phyloP scores from a whole-genome alignment of 2,888 invertebrate species.

The Orthosia cruda region DNA sequence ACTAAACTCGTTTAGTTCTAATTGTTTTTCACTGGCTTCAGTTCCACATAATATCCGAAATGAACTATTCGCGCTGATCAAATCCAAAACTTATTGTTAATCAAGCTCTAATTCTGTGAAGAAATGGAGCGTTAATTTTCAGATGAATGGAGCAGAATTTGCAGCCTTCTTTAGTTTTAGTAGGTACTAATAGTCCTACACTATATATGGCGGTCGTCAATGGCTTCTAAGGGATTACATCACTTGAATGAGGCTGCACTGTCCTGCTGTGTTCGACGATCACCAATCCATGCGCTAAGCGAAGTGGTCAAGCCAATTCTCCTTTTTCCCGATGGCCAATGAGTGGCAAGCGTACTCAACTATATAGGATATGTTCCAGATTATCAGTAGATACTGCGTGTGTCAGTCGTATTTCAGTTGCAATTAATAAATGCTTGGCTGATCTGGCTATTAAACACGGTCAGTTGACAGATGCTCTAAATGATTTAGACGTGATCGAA shows the following conservation, averaged over 20 bases:
- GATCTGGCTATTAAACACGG: background rate
- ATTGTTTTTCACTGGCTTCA: constrained; percentile 5
- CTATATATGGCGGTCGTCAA: background rate
- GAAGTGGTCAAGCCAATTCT: constrained; percentile 20
- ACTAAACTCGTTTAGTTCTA: constrained; percentile 22
- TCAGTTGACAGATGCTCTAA: background rate
- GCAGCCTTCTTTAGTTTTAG: background rate
- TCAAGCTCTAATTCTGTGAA: background rate
- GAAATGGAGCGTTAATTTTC: background rate
- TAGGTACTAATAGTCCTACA: background rate
- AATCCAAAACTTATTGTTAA: background rate
- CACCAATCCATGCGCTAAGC: constrained; percentile 16
- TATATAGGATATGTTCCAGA: background rate
- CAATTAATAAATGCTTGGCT: constrained; percentile 5
- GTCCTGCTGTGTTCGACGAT: background rate
- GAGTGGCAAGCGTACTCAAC: background rate
- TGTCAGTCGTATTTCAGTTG: background rate
- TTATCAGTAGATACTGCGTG: background rate
- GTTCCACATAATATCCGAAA: background rate
- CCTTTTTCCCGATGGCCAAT: constrained; percentile 15
- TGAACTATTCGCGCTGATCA: background rate
- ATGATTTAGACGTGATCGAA: background rate
- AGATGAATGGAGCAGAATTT: constrained; percentile 5
- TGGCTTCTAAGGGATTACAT: constrained; percentile 31
- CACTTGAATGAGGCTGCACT: background rate